Evolutionary conservation across 2,113 vertebrate genomes (phyloP).

Genomic region (Hippotragus niger): DNA sequence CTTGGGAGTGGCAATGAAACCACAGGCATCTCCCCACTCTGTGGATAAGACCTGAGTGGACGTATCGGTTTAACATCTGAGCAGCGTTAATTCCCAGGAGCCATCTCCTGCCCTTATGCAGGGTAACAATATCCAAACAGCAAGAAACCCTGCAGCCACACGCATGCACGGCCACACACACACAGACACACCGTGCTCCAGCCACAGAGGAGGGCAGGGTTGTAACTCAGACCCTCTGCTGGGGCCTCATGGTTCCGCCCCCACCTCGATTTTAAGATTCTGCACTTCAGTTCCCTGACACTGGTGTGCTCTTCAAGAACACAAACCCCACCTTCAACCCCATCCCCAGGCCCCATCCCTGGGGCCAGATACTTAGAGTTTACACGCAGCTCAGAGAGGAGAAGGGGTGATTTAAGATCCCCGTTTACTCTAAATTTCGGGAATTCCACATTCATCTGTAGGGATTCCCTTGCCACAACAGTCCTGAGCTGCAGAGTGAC

Average conservation of each 20-base stretch:
- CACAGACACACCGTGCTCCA: rapidly evolving
- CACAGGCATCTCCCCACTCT: background rate
- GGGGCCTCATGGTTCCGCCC: rapidly evolving
- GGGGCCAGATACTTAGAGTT: background rate
- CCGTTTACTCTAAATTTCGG: background rate
- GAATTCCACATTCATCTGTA: background rate
- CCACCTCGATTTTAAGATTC: background rate
- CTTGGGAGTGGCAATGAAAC: background rate
- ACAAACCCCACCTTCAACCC: background rate
- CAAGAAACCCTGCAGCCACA: background rate
- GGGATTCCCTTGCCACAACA: background rate
- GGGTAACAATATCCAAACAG: background rate
- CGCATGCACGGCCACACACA: rapidly evolving
- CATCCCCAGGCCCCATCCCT: background rate
- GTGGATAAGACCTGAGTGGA: background rate
- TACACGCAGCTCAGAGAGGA: background rate
- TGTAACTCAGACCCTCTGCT: background rate
- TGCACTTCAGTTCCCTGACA: background rate
- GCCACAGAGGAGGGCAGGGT: background rate
- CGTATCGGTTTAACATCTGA: constrained; percentile 29
- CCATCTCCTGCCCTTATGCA: background rate
- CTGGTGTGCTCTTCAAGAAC: background rate
- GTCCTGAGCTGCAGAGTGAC: background rate
- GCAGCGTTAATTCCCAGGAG: background rate
- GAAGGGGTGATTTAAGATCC: background rate